phyloP scores from a whole-genome alignment of 1,140 invertebrate genomes.

The Drosophila quadrilineata region DNA sequence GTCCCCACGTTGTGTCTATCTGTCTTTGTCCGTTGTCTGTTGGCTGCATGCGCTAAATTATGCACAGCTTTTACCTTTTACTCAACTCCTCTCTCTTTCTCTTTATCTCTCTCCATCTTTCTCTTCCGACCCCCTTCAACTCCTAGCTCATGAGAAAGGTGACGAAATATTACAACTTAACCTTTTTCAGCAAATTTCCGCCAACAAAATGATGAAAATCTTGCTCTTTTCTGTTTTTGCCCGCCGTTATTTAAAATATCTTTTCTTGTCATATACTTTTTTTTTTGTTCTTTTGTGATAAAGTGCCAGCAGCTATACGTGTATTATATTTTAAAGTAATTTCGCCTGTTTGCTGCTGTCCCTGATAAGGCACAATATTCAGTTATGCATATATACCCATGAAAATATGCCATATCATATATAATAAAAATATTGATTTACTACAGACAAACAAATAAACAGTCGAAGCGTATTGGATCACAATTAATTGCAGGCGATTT shows the following conservation, averaged over 20 bases:
- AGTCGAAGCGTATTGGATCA: not conserved
- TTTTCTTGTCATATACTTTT: not conserved
- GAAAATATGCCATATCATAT: too few species aligned
- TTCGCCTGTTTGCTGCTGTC: conserved; percentile 5
- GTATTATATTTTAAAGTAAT: conserved; percentile 38
- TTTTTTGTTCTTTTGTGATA: conserved; percentile 13
- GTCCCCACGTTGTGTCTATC: too few species aligned
- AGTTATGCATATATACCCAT: too few species aligned
- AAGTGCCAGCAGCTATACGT: not conserved
- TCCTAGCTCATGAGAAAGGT: conserved; percentile 42
- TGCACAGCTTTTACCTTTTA: conserved; percentile 66
- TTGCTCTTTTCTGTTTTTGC: not conserved
- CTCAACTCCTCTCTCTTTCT: conserved; percentile 4
- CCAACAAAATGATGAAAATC: conserved; percentile 63
- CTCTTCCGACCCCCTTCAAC: not conserved
- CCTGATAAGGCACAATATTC: conserved; percentile 31
- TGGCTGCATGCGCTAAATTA: conserved; percentile 63
- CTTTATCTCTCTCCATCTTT: not conserved
- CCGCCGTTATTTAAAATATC: too few species aligned
- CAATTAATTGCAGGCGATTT: conserved; percentile 33
- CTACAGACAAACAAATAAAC: not conserved
- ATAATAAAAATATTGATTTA: conserved; percentile 22
- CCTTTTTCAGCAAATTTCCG: conserved; percentile 69
- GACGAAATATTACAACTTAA: conserved; percentile 80
- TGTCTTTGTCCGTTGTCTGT: too few species aligned